Evolutionary conservation across 1,140 invertebrate genomes (phyloP).

Genomic region (Macrobrachium rosenbergii): DNA sequence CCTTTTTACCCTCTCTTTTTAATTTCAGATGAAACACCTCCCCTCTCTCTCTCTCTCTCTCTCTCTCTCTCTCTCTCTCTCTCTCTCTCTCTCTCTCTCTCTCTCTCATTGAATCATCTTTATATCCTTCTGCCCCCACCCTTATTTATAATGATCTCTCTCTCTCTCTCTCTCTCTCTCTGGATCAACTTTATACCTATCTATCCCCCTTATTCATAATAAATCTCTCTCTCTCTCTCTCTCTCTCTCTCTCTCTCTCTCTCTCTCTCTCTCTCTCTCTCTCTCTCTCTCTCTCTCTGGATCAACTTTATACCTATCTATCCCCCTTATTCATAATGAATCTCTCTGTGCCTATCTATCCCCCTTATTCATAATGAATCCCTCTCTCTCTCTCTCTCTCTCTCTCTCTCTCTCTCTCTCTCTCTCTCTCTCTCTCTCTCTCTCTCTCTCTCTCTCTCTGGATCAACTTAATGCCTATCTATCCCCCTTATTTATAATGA

Average conservation of each 20-base stretch:
- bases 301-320: too few relatives aligned
- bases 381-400: constrained; percentile 17
- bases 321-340: too few relatives aligned
- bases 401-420: constrained; percentile 1
- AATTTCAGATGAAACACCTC: neutral
- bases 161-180: constrained; percentile 16
- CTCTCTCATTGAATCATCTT: neutral
- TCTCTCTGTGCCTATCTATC: constrained; percentile 2
- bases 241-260: too few relatives aligned
- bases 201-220: too few relatives aligned
- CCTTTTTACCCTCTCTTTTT: too few relatives aligned
- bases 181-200: too few relatives aligned
- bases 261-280: too few relatives aligned
- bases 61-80: constrained; percentile 38
- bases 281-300: too few relatives aligned
- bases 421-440: constrained; percentile 27
- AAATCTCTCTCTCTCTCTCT: too few relatives aligned
- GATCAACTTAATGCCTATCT: too few relatives aligned
- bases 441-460: too few relatives aligned
- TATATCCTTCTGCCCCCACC: neutral
- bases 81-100: neutral
- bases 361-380: neutral
- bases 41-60: constrained; percentile 10
- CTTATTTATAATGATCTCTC: neutral
- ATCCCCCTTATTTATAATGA: too few relatives aligned